phyloP scores from a whole-genome alignment of 2,888 invertebrate genomes.

The Metacarcinus magister region DNA sequence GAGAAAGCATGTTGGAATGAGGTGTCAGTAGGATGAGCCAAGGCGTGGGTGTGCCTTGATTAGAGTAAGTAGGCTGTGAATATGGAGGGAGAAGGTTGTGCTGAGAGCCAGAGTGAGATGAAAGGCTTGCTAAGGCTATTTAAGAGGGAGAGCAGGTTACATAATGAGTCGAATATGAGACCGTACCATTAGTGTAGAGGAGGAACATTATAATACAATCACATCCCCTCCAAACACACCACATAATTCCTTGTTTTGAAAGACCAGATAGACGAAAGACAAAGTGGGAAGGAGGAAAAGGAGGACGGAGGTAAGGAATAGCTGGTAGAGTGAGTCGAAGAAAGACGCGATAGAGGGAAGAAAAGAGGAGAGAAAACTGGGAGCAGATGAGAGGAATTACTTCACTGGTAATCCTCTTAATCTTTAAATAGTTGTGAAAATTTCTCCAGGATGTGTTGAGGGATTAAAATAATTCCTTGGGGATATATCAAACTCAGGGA shows the following conservation, averaged over 20 bases:
- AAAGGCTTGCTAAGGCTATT: not conserved
- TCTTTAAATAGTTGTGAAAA: not conserved
- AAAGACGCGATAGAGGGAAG: not conserved
- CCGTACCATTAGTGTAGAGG: too few relatives aligned
- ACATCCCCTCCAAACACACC: too few relatives aligned
- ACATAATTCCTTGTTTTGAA: too few relatives aligned
- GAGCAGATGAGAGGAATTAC: not conserved
- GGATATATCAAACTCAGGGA: not conserved
- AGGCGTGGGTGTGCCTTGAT: not conserved
- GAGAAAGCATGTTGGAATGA: too few relatives aligned
- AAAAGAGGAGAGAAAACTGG: not conserved
- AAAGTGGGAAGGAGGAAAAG: not conserved
- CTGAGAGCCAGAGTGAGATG: not conserved
- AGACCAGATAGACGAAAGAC: too few relatives aligned
- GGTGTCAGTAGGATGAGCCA: not conserved
- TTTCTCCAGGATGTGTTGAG: not conserved
- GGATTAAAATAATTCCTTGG: not conserved
- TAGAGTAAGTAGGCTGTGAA: not conserved
- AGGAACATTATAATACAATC: too few relatives aligned
- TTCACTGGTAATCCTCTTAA: not conserved
- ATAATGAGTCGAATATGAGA: too few relatives aligned
- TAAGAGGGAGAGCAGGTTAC: too few relatives aligned
- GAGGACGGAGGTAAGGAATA: not conserved
- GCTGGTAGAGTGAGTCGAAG: not conserved
- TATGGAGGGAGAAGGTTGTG: not conserved